These are phyloP conservation scores for Latrodectus geometricus DNA, from an alignment of 1,140 invertebrate genomes.

Conservation along the genomic window DNA sequence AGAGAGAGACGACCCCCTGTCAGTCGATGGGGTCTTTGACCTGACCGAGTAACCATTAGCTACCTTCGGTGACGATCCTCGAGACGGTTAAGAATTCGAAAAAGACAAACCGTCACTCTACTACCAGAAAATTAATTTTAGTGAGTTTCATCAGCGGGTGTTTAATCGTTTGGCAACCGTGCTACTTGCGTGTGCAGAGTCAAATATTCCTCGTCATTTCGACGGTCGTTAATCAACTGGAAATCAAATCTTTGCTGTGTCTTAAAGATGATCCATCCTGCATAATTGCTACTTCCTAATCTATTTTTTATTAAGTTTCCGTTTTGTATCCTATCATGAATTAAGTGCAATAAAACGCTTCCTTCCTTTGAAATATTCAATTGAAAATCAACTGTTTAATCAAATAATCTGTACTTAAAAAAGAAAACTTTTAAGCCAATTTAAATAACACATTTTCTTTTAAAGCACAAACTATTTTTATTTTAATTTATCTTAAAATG, in stretches of 20 bases:
- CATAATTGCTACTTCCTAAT: not conserved
- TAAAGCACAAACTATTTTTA: not conserved
- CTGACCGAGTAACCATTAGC: slow-evolving; percentile 4
- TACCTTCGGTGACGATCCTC: not conserved
- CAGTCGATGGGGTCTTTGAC: slow-evolving; percentile 23
- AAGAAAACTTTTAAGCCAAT: not conserved
- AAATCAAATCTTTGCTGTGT: not conserved
- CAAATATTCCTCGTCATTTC: not conserved
- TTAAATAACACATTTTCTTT: not conserved
- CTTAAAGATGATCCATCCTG: not conserved
- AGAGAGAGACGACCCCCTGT: not conserved
- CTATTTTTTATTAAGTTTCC: not conserved
- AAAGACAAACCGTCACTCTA: not conserved
- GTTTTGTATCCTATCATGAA: not conserved
- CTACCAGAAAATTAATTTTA: not conserved
- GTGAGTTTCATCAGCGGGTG: not conserved
- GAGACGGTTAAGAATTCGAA: slow-evolving; percentile 4
- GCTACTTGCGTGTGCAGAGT: not conserved
- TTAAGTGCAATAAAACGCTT: not conserved
- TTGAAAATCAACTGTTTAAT: not conserved
- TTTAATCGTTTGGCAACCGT: not conserved
- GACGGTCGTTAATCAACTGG: not conserved
- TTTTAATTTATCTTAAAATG: not conserved
- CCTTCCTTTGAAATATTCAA: not conserved
- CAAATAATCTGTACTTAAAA: not conserved